These are phyloP conservation scores for Scomber japonicus DNA, from an alignment of 2,113 vertebrate genomes.

Conservation along the genomic window DNA sequence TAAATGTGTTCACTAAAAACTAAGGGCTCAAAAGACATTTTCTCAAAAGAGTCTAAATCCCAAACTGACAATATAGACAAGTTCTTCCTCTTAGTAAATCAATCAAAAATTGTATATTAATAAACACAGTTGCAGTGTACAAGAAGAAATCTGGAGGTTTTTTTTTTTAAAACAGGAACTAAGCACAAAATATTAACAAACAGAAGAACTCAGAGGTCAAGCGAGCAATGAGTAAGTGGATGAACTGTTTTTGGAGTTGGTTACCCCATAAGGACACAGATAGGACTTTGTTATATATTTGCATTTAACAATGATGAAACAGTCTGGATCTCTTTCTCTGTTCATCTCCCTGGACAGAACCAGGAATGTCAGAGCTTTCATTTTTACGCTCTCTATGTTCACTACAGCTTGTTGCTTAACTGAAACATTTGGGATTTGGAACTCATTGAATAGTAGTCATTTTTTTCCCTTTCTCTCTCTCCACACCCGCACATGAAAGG, in stretches of 20 bases:
- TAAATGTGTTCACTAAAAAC: constrained; percentile 5
- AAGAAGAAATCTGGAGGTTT: not conserved
- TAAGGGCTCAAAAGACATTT: not conserved
- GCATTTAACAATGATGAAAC: constrained; percentile 42
- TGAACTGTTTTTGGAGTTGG: not conserved
- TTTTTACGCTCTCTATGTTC: constrained; percentile 48
- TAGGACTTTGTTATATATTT: constrained; percentile 36
- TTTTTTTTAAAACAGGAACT: not conserved
- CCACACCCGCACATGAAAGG: constrained; percentile 76
- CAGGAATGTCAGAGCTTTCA: constrained; percentile 32
- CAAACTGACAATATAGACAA: no score
- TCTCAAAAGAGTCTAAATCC: not conserved
- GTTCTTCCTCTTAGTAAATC: not conserved
- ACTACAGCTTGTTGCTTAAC: constrained; percentile 69
- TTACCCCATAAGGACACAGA: constrained; percentile 8
- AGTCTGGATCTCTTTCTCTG: constrained; percentile 20
- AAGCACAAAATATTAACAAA: not conserved
- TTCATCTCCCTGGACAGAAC: constrained; percentile 35
- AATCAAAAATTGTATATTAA: not conserved
- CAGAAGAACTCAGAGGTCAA: not conserved
- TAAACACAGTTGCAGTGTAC: not conserved
- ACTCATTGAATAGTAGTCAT: constrained; percentile 66
- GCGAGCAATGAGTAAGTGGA: constrained; percentile 1
- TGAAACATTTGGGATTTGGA: constrained; percentile 70
- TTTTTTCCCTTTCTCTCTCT: constrained; percentile 43